These are phyloP conservation scores for Bellardia bayeri DNA, from an alignment of 2,888 invertebrate genomes.

Conservation along the genomic window DNA sequence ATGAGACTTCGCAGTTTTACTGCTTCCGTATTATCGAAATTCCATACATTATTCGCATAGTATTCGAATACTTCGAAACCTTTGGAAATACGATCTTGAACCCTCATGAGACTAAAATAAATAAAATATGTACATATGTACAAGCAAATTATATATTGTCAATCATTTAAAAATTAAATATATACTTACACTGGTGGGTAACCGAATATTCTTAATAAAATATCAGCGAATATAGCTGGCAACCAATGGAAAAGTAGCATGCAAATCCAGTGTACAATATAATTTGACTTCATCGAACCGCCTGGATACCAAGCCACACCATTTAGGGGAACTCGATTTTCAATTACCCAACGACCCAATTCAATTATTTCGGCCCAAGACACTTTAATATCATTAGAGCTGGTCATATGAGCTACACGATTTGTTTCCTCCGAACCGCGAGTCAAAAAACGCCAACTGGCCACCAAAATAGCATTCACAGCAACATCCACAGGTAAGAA, in stretches of 20 bases:
- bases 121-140: neutral
- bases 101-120: slow-evolving; percentile 88
- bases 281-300: slow-evolving; percentile 93
- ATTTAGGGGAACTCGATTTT: slow-evolving; percentile 92
- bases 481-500: slow-evolving; percentile 92
- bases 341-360: slow-evolving; percentile 90
- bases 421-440: slow-evolving; percentile 76
- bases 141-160: neutral
- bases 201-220: slow-evolving; percentile 90
- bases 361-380: slow-evolving; percentile 96
- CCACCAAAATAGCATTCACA: slow-evolving; percentile 87
- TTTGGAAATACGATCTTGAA: slow-evolving; percentile 92
- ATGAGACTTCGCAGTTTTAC: slow-evolving; percentile 86
- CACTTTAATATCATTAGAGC: slow-evolving; percentile 91
- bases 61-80: slow-evolving; percentile 96
- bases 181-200: slow-evolving; percentile 92
- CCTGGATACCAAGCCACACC: slow-evolving; percentile 94
- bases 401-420: slow-evolving; percentile 90
- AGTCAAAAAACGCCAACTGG: slow-evolving; percentile 80
- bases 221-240: slow-evolving; percentile 94
- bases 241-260: slow-evolving; percentile 94
- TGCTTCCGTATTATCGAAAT: slow-evolving; percentile 90
- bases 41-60: slow-evolving; percentile 97
- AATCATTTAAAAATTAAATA: neutral
- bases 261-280: slow-evolving; percentile 91